These are phyloP conservation scores for Hassar affinis DNA, from an alignment of 2,113 vertebrate species.

Conservation along the genomic window DNA sequence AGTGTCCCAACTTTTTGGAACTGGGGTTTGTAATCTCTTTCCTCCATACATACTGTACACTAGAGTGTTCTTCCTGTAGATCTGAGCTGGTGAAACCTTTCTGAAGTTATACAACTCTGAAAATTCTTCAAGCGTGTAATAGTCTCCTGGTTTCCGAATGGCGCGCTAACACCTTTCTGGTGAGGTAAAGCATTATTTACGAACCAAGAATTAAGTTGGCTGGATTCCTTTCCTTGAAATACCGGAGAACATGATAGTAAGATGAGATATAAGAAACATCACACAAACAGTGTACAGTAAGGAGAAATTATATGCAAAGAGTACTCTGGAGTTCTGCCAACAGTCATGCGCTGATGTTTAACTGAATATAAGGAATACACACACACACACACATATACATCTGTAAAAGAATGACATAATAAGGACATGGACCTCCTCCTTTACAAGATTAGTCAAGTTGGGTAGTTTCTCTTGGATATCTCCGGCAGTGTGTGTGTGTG, in stretches of 20 bases:
- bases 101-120: not conserved
- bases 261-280: conserved; percentile 2
- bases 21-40: not conserved
- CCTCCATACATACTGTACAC: not conserved
- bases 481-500: conserved; percentile 12
- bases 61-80: not conserved
- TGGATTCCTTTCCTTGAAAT: not conserved
- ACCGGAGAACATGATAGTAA: not conserved
- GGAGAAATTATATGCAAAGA: not conserved
- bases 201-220: not conserved
- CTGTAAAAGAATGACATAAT: not conserved
- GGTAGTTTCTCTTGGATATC: conserved; percentile 15
- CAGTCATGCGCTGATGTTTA: not conserved
- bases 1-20: no score
- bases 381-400: conserved; percentile 1
- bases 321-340: not conserved
- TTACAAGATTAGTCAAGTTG: conserved; percentile 10
- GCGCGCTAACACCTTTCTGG: not conserved
- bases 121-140: not conserved
- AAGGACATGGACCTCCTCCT: not conserved
- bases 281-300: not conserved
- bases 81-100: not conserved
- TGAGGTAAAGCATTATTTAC: not conserved
- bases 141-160: not conserved
- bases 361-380: not conserved